Base-by-base conservation (phyloP, 2,797 vertebrate species). In the Chaetophractus vellerosus region DNA sequence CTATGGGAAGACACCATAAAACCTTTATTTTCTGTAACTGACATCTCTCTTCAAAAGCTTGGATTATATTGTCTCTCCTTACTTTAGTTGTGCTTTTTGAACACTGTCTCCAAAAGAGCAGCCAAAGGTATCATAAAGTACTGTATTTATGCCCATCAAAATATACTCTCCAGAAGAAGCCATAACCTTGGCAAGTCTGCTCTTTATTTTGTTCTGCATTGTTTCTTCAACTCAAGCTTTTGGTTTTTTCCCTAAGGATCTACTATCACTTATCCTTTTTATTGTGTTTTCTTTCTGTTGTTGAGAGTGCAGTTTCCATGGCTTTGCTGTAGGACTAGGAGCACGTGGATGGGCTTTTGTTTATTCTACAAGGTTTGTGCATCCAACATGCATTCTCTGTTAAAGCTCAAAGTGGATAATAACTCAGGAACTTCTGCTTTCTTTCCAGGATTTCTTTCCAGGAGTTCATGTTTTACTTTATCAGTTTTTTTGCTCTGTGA, bases 31-130 rank as follows among this genome's bases (percentile, higher is more conserved):
- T 81, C 63, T 78, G n/a, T 69, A 92, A 68, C 21, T 80, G 88
- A 93, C 52, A 74, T 88, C 48, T 85, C 71, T 50, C 93, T 96
- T 83, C 64, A 79, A 92, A 96, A 93, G n/a, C 81, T 79, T 90
- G 41, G 72, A 69, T 88, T 96, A 79, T 86, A 92, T 96, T 14
- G 52, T 85, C 31, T 84, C 75, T 80, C 5, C 26, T 89, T 90
- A 79, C 75, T 71, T 69, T 61, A 64, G 5, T n/a, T 76, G 18
- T 75, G 52, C 38, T 94, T 72, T 57, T 92, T 92, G 68, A 94
- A 79, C 2, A 23, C 36, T 48, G 2, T 26, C 36, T 93, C 52
- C 10, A 0, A 36, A 66, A 59, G 45, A 96, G 11, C 48, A 92
- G 66, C 88, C 66, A 96, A 90, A 88, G 45, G 57, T 78, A 86